phyloP scores from a whole-genome alignment of 2,888 invertebrate species.

The Drepana falcataria region DNA sequence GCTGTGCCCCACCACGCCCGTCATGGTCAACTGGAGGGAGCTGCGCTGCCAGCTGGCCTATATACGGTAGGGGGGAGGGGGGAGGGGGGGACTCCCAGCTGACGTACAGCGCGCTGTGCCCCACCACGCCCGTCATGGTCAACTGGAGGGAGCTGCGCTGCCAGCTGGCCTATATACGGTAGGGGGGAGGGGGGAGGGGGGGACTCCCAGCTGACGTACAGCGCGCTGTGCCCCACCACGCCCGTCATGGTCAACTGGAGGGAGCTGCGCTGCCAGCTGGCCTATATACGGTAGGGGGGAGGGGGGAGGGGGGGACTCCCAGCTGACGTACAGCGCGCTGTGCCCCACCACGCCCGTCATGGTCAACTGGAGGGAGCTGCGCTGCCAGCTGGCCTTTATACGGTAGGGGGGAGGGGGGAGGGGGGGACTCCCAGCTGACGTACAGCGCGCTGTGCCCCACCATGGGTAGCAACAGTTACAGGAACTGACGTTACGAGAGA shows the following conservation, averaged over 20 bases:
- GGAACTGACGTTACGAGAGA: no score
- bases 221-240: constrained; percentile 88
- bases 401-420: constrained; percentile 31
- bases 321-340: constrained; percentile 83
- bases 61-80: constrained; percentile 32
- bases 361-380: constrained; percentile 94
- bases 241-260: constrained; percentile 97
- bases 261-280: constrained; percentile 74
- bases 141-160: constrained; percentile 91
- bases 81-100: constrained; percentile 4
- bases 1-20: constrained; percentile 89
- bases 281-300: not conserved
- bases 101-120: constrained; percentile 89
- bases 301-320: constrained; percentile 20
- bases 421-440: not conserved
- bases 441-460: no score
- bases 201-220: constrained; percentile 76
- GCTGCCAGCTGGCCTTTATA: constrained; percentile 39
- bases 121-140: constrained; percentile 90
- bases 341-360: constrained; percentile 91
- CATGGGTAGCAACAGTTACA: no score
- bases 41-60: constrained; percentile 60
- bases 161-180: constrained; percentile 44
- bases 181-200: constrained; percentile 5
- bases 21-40: constrained; percentile 96